Evolutionary conservation across 2,888 invertebrate species (phyloP), one percentile per base, ranked within the genome.

Genomic region (Pharmacophagus antenor): DNA sequence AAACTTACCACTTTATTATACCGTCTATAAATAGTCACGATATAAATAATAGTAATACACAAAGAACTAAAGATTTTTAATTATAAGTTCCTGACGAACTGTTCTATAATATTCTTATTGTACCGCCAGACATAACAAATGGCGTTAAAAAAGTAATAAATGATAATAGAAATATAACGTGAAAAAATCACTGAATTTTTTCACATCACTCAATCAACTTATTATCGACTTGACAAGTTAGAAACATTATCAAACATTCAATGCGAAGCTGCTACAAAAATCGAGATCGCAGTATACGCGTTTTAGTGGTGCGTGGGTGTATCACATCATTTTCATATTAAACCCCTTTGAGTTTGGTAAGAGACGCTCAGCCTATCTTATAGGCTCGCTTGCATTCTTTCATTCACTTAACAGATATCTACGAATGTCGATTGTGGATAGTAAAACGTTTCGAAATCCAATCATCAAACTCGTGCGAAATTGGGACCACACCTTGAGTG

Each of bases 321-420:
- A 63, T 58, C 65, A 76, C 74, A 77, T 80, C 73, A 80, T 80
- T 77, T 77, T 76, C 71, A 73, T 78, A 75, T 76, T 74, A 74
- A 76, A 72, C 63, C 73, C 71, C 69, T 72, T 72, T 71, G 66
- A 65, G 69, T 82, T 81, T 76, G 70, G 73, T 78, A 80, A 73
- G 70, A 64, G 62, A 58, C 57, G 60, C 67, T 71, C 64, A 68
- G 73, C 70, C 71, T 70, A 72, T 76, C 82, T 84, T 82, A 82
- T 80, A 72, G 70, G 67, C 60, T 68, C 56, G 22, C 52, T 48
- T 57, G 53, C 73, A 78, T 81, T 81, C 78, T 79, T 78, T 73
- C 63, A 65, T 67, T 77, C 82, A 86, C 83, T 88, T 87, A 86
- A 81, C 86, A 70, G 68, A 74, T 76, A 74, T 74, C 74, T 75